Evolutionary conservation across 1,140 invertebrate species (phyloP), one percentile per base, ranked within the genome.

Genomic region (Laupala kohalensis): DNA sequence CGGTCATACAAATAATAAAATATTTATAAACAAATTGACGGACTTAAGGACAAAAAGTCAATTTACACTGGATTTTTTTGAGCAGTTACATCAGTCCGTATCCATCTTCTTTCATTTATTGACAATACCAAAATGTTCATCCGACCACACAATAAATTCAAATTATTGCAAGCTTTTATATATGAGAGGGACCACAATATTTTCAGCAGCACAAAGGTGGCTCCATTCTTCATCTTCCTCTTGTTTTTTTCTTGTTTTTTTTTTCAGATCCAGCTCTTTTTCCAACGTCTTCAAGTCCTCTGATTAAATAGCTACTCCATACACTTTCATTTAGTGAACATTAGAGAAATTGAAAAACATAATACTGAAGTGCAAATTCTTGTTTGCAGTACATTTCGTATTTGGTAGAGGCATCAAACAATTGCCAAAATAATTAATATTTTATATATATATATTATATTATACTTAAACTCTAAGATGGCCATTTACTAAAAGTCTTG

Each of bases 11-110:
- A 68, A 68, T 37, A 29, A 68, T 68, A 68, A 68, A 68, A 29
- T 53, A 53, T 9, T 53, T 53, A 53, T 53, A 68, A 29, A 29
- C 67, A 68, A 68, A 68, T 27, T 29, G 15, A 37, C 29, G 28
- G 67, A 29, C 24, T 24, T 5, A 23, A 25, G 67, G 67, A 68
- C 29, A 29, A 29, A 37, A 27, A 29, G 28, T 53, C 37, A 53
- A 53, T 53, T 53, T 68, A 68, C 67, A 68, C 67, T 68, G 67
- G 67, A 68, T 68, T 68, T 53, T n/a, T 53, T 68, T 68, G 67
- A 68, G 67, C 67, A 68, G 67, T 68, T 68, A 68, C 67, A 68
- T 68, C 67, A 37, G 28, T 68, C 67, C 67, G 67, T 68, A 28
- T 68, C n/a, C 26, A 29, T 29, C 67, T 68, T 68, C 29, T 29